Evolutionary conservation across 2,888 invertebrate genomes (phyloP), one percentile per base, ranked within the genome.

Genomic region (Cephus nigrinus): DNA sequence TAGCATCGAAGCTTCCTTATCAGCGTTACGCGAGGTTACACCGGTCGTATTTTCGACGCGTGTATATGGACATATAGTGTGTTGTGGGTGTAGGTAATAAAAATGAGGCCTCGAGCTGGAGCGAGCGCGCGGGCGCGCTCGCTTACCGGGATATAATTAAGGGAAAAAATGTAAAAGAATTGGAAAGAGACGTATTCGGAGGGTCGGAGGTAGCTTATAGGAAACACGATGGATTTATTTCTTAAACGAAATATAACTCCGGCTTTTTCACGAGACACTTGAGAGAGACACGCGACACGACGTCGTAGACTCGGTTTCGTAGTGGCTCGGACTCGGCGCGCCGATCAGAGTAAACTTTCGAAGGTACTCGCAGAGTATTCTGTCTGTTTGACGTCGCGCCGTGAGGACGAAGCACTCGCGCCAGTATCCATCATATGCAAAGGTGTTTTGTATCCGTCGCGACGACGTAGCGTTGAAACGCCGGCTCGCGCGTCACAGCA

Each of bases 371-470:
- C 74, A 74, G 31, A 74, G 74, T 82, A 84, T 78, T 85, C 83
- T 86, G 86, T 86, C 85, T 86, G 83, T 79, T 85, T 81, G 75
- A 80, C 78, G 81, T 83, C 78, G 74, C 83, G 83, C 85, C 84
- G 83, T 80, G 81, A 80, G 79, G 80, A 82, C 84, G 77, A 78
- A 73, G 79, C 81, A 82, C 86, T 83, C 84, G 82, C 86, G 80
- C 80, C 82, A 87, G 86, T 85, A 86, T 87, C 84, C 87, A 87
- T 87, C 82, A 87, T 86, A 86, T 82, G 83, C 81, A 69, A 36
- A 71, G 15, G 80, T 75, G 35, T 55, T 23, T 69, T 32, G 71
- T 31, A 71, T 71, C 71, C 71, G 71, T 71, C 33, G 71, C 31
- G 36, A 36, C 69, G 73, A 76, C 82, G 80, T 84, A 82, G 84